A percentile compares a stretch with the other conserved stretches of the same genome.
Evolutionary conservation across 2,113 vertebrate species (phyloP).

Genomic region (Gymnocephalus cernua): DNA sequence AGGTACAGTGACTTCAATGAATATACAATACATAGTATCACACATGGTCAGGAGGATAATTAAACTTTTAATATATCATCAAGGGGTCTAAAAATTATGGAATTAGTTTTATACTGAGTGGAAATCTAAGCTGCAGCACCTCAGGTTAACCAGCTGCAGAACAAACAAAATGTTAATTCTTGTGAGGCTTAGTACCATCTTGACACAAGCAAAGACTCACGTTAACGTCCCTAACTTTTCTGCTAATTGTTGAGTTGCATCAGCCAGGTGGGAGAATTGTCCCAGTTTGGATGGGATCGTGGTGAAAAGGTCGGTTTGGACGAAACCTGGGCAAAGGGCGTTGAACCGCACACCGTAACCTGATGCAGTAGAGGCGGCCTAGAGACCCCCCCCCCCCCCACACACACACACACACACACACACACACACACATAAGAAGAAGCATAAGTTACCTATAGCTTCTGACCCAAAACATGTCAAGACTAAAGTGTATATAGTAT

Average conservation of each 20-base stretch:
- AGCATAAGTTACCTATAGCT: too few species aligned
- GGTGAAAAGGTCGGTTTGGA: conserved; percentile 68
- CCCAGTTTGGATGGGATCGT: conserved; percentile 31
- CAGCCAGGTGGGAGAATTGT: conserved; percentile 37
- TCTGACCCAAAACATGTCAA: not conserved
- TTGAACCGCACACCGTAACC: conserved; percentile 80
- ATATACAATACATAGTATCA: not conserved
- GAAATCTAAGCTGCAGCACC: not conserved
- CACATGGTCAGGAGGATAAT: not conserved
- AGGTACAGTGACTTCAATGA: not conserved
- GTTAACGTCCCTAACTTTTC: conserved; percentile 26
- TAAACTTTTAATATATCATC: not conserved
- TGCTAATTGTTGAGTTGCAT: accelerated
- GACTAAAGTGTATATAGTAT: not conserved
- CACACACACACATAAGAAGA: not conserved
- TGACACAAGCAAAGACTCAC: conserved; percentile 60
- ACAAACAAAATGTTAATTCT: not conserved
- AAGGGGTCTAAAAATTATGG: not conserved
- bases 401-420: not conserved
- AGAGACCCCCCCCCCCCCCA: too few species aligned
- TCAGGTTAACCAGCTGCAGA: not conserved
- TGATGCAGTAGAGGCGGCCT: conserved; percentile 54
- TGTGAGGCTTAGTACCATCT: not conserved
- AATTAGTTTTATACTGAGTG: not conserved
- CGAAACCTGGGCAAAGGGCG: conserved; percentile 76